Percentiles rank a stretch among this genome's conserved stretches.
These are phyloP conservation scores for Ursus arctos DNA, from an alignment of 2,113 vertebrate species.

Conservation along the genomic window DNA sequence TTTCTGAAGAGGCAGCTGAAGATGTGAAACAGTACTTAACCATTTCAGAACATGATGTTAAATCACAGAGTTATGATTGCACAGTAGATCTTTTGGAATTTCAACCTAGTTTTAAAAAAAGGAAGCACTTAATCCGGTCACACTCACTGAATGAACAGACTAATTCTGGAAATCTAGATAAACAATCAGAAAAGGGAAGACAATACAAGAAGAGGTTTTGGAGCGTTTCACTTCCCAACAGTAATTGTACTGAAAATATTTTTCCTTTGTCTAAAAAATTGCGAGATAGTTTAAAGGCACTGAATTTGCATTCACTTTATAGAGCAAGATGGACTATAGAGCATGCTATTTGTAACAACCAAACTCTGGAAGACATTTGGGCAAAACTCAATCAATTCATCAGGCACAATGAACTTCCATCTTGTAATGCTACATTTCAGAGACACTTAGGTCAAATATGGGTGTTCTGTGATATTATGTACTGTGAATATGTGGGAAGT, in stretches of 20 bases:
- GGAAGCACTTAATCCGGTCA: slow-evolving; percentile 57
- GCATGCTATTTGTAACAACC: slow-evolving; percentile 86
- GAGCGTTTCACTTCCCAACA: slow-evolving; percentile 89
- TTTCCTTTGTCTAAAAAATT: slow-evolving; percentile 89
- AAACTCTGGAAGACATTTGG: slow-evolving; percentile 93
- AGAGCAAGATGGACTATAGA: slow-evolving; percentile 94
- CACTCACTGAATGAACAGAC: slow-evolving; percentile 54
- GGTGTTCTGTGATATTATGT: slow-evolving; percentile 95
- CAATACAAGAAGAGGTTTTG: slow-evolving; percentile 89
- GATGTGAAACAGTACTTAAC: slow-evolving; percentile 55
- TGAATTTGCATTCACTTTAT: slow-evolving; percentile 91
- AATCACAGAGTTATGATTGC: slow-evolving; percentile 84
- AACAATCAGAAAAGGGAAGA: slow-evolving; percentile 67
- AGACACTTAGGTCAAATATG: slow-evolving; percentile 93
- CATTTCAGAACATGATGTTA: slow-evolving; percentile 61
- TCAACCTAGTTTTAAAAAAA: slow-evolving; percentile 75
- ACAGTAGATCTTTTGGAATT: slow-evolving; percentile 89
- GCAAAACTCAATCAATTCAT: slow-evolving; percentile 87
- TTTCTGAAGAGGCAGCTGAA: slow-evolving; percentile 74
- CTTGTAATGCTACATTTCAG: slow-evolving; percentile 95
- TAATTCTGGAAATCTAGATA: slow-evolving; percentile 69
- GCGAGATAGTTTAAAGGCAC: slow-evolving; percentile 85
- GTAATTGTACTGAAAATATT: slow-evolving; percentile 75
- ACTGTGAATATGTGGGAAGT: slow-evolving; percentile 92
- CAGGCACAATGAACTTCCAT: slow-evolving; percentile 88